Evolutionary conservation across 2,888 invertebrate species (phyloP), one percentile per base, ranked within the genome.

Genomic region (Atherix ibis): DNA sequence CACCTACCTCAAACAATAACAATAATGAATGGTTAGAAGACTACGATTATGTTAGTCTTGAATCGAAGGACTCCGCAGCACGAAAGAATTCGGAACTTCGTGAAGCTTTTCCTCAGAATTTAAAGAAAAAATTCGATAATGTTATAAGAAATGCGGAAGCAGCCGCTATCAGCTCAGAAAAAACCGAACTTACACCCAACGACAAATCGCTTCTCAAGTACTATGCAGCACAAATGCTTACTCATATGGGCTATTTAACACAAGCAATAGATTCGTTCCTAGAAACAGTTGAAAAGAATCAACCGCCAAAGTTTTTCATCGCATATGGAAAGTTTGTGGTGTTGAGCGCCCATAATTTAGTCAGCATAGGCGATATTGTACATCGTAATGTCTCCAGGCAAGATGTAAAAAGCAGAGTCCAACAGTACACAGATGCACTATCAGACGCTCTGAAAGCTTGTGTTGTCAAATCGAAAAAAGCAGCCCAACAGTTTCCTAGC

Each of bases 301-400:
- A 91, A 54, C 89, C 91, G 25, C 94, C 95, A 1, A 85, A 87
- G 60, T 80, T 78, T 42, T 92, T 92, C 59, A 76, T 94, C 33
- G 87, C 88, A 10, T 85, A 91, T 55, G 85, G 88, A 34, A 94
- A 94, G 59, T 89, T 89, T 59, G 89, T 95, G 8, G 85, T 94
- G 22, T 68, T 95, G 31, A 85, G 85, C 54, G 92, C 91, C 17
- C 92, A 94, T 54, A 79, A 91, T 56, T 68, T 95, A 51, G 87
- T 95, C 14, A 83, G 87, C 54, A 91, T 92, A 40, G 92, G 92
- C 32, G 94, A 95, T 63, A 88, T 84, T 31, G 82, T 94, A 18
- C 80, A 89, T 56, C 74, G 85, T 48, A 88, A 88, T 58, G 71
- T 89, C 27, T 69, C 73, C 18, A 74, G 80, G 49, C 68, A 72